Base-by-base conservation (phyloP, 2,888 invertebrate species). In the Apodemia mormo region DNA sequence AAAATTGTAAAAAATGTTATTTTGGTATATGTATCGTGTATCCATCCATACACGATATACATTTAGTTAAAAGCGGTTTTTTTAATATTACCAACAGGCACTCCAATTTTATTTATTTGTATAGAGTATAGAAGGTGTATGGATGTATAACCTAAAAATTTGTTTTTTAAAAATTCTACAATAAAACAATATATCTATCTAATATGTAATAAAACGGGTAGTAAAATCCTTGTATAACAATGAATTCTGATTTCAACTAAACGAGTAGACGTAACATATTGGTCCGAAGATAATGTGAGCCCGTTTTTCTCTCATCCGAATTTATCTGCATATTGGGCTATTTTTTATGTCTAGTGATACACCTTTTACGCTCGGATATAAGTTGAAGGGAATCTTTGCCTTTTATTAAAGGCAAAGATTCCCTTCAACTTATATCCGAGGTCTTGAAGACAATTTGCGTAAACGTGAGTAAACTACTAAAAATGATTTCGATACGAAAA, bases 301-400 rank as follows among this genome's bases (percentile, higher is more conserved):
- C 58, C 33, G 4, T 61, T 30, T 56, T 29, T 56, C 29, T 61
- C 30, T 30, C 58, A 33, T 61, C 30, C 12, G 14, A 30, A 61
- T 33, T 33, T 61, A 61, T 61, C 58, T 61, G 58, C 58, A 61
- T 61, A 61, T 61, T 61, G 58, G 58, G 58, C 58, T 30, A 61
- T 61, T 33, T 61, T 61, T 61, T 61, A 61, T 33, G 58, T 61
- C 58, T 30, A 61, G 58, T 61, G 58, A 61, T 61, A 61, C 58
- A 30, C 58, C 58, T 61, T 61, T 61, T 30, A 61, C 30, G 58
- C 33, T 14, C 58, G 58, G 58, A 33, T 61, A 61, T 61, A 61
- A 61, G 58, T 61, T 56, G 29, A 29, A 33, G 58, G 58, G 58
- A 49, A 33, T 61, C 58, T 61, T 30, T 61, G 30, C 29, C 33